Evolutionary conservation across 2,797 vertebrate species (phyloP), one percentile per base, ranked within the genome.

Genomic region (Leuciscus waleckii): DNA sequence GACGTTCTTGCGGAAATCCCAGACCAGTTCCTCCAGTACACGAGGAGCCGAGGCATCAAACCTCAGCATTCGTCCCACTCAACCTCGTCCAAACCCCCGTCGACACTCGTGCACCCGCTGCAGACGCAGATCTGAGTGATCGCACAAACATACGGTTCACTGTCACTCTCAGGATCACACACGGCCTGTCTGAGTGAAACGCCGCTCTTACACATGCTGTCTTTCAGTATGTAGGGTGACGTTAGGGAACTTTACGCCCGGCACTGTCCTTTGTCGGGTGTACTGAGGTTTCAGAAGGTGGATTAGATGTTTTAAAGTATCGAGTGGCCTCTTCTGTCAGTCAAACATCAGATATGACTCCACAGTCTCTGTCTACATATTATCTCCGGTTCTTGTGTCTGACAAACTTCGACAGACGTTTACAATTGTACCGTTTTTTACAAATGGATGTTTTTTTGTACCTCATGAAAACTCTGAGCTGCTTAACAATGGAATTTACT

Each of bases 1-100:
- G 98, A 99, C 68, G 98, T 99, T 17, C 93, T 99, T 5, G 98
- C 98, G 0, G 98, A 99, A 92, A 97, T 99, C 90, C 98, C 98
- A 0, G 98, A 99, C 90, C 98, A 99, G 94, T 99, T 99, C 89
- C 96, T 99, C 17, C 97, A 98, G 89, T 99, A 98, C 93, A 98
- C 98, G 98, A 95, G 97, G 87, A 97, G 97, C 92, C 93, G 97
- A 83, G 97, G 98, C 89, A 98, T 99, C 95, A 99, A 99, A 93
- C 98, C 98, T 0, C 97, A 95, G 0, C 96, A 96, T 1, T 93
- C 96, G 1, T 96, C 97, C 0, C 97, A 97, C 5, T 96, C 97
- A 0, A 98, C 97, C 85, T 96, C 97, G 16, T 96, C 95, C 5
- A 90, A 90, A 78, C 86, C 92, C 4, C 90, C 91, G 6, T 63